These are phyloP conservation scores for Sphaeramia orbicularis DNA, from an alignment of 2,797 vertebrate genomes.

Conservation along the genomic window DNA sequence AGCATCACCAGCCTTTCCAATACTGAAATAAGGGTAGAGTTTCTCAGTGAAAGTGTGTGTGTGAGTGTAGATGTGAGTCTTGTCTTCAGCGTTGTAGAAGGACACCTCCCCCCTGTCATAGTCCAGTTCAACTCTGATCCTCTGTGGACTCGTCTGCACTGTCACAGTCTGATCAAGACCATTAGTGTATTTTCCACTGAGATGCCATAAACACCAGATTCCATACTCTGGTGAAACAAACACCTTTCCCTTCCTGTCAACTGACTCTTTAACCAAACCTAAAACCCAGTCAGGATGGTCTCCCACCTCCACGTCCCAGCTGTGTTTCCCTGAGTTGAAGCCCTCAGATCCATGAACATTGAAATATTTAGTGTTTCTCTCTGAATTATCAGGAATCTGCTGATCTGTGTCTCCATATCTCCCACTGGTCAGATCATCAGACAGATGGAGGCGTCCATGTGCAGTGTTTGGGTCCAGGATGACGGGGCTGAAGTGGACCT, in stretches of 20 bases:
- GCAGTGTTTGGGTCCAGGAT: conserved; percentile 1
- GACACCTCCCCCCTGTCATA: conserved; percentile 1
- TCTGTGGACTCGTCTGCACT: background rate
- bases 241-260: background rate
- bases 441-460: background rate
- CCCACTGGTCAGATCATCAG: background rate
- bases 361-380: background rate
- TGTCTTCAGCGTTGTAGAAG: background rate
- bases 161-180: background rate
- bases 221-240: background rate
- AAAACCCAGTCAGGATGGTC: background rate
- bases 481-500: background rate
- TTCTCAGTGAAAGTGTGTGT: background rate
- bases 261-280: background rate
- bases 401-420: background rate
- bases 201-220: conserved; percentile 5
- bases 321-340: conserved; percentile 5
- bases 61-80: background rate
- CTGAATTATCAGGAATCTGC: background rate
- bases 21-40: background rate
- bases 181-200: background rate
- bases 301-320: conserved; percentile 2
- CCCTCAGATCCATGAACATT: background rate
- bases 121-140: background rate
- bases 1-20: background rate